Evolutionary conservation across 2,113 vertebrate genomes (phyloP).

Genomic region (Psilopogon haemacephalus): DNA sequence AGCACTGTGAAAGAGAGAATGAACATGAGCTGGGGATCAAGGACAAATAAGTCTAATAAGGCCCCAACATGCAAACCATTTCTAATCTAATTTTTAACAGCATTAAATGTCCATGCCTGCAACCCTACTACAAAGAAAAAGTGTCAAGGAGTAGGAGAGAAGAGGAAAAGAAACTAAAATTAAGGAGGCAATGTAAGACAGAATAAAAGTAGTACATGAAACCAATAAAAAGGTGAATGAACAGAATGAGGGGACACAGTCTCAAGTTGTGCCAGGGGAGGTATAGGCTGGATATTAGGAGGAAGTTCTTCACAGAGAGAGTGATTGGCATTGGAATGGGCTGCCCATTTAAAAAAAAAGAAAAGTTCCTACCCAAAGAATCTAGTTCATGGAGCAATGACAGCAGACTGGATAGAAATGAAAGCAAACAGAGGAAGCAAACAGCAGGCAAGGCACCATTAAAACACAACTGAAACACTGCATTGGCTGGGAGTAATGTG

Average conservation of each 20-base stretch:
- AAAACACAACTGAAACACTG: neutral
- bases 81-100: neutral
- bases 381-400: neutral
- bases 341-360: too few species aligned
- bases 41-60: neutral
- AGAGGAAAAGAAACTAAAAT: neutral
- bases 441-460: neutral
- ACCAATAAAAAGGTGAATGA: neutral
- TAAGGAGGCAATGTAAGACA: neutral
- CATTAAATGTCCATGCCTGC: neutral
- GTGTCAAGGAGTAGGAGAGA: neutral
- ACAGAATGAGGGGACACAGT: too few species aligned
- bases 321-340: too few species aligned
- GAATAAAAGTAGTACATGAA: neutral
- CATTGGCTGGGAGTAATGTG: neutral
- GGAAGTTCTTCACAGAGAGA: too few species aligned
- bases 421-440: conserved; percentile 8
- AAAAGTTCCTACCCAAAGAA: neutral
- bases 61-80: neutral
- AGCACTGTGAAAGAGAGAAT: neutral
- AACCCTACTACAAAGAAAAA: neutral
- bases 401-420: neutral
- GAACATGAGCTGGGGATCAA: neutral
- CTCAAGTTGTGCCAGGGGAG: too few species aligned
- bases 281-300: too few species aligned